A percentile compares a stretch with the other conserved stretches of the same genome.
Evolutionary conservation across 2,888 invertebrate genomes (phyloP).

Genomic region (Pelosia muscerda): DNA sequence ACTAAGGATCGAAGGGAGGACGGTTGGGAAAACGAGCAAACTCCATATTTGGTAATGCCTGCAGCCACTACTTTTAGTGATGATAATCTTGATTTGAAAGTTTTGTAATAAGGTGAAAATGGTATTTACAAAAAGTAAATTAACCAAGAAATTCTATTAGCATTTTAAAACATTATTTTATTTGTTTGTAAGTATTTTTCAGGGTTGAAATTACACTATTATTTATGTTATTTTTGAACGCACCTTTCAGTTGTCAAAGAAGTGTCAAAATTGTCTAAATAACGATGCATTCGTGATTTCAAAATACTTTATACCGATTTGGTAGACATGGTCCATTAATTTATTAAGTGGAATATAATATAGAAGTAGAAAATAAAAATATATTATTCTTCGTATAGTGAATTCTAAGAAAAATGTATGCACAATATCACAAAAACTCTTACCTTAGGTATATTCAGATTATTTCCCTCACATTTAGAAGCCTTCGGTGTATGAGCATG

Average conservation of each 20-base stretch:
- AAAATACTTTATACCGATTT: neutral
- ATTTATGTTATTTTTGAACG: constrained; percentile 70
- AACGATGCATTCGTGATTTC: constrained; percentile 54
- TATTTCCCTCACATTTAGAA: constrained; percentile 40
- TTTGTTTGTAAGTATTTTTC: constrained; percentile 30
- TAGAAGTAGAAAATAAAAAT: too few species aligned
- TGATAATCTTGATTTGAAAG: constrained; percentile 60
- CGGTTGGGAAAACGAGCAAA: constrained; percentile 88
- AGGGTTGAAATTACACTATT: constrained; percentile 44
- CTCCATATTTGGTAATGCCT: constrained; percentile 91
- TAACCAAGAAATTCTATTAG: constrained; percentile 32
- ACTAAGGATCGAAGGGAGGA: constrained; percentile 86
- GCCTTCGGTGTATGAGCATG: constrained; percentile 62
- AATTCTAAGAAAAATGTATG: too few species aligned
- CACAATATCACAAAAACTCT: constrained; percentile 29
- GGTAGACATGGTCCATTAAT: neutral
- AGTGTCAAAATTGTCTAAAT: constrained; percentile 54
- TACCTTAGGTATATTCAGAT: constrained; percentile 64
- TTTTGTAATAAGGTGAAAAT: constrained; percentile 32
- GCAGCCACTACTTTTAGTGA: constrained; percentile 78
- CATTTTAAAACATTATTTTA: constrained; percentile 36
- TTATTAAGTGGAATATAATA: too few species aligned
- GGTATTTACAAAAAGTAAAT: constrained; percentile 20
- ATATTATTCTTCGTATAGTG: too few species aligned
- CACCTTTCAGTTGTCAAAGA: constrained; percentile 45